Conservation (phyloP, 2,113 vertebrate genomes). For the Catharus bicknelli region DNA sequence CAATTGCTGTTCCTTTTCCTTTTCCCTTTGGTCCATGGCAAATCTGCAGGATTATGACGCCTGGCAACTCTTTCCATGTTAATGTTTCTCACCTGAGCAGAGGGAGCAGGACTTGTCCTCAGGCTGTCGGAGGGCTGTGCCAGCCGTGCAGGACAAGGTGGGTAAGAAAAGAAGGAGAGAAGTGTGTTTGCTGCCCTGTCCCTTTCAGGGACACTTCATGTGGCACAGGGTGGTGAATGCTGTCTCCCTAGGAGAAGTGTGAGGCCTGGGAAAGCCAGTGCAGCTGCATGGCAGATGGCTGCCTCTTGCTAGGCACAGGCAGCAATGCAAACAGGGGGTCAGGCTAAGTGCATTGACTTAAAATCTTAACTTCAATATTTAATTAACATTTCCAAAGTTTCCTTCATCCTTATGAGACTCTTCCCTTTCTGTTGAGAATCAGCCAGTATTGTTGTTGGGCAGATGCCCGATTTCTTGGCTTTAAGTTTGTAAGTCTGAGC, state of each 20-base stretch:
- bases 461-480: not conserved
- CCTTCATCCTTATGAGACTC: not conserved
- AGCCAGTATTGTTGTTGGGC: not conserved
- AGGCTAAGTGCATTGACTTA: not conserved
- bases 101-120: not conserved
- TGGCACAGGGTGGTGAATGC: not conserved
- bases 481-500: not conserved
- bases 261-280: not conserved
- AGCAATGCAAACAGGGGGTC: not conserved
- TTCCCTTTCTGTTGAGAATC: not conserved
- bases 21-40: not conserved
- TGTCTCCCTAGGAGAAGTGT: not conserved
- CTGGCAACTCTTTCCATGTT: not conserved
- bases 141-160: fast-evolving
- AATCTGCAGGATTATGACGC: not conserved
- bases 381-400: conserved; percentile 9
- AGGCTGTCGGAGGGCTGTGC: not conserved
- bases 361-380: not conserved
- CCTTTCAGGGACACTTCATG: fast-evolving
- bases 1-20: not conserved
- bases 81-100: not conserved
- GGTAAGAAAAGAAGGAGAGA: not conserved
- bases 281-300: not conserved
- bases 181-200: not conserved
- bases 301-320: not conserved